A percentile compares a stretch with the other conserved stretches of the same genome.
Evolutionary conservation across 2,113 vertebrate species (phyloP).

Genomic region (Siphamia tubifer): DNA sequence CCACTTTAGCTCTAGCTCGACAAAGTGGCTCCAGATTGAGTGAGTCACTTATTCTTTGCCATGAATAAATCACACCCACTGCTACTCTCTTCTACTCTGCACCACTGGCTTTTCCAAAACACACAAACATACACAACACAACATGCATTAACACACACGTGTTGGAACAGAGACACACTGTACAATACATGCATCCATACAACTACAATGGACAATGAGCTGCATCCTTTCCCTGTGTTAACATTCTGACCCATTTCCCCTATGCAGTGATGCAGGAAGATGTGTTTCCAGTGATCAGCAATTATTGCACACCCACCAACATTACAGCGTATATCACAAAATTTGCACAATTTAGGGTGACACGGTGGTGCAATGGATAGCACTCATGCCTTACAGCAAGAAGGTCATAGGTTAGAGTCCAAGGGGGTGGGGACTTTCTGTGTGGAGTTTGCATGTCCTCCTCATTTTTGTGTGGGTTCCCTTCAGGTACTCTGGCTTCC

Average conservation of each 20-base stretch:
- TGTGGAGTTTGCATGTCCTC: no score
- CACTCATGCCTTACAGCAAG: no score
- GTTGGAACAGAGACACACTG: not conserved
- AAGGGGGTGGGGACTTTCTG: no score
- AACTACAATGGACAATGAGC: not conserved
- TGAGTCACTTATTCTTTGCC: conserved; percentile 53
- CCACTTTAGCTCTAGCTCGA: conserved; percentile 13
- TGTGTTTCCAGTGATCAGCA: not conserved
- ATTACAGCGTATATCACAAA: not conserved
- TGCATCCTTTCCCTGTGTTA: not conserved
- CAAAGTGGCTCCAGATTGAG: conserved; percentile 40
- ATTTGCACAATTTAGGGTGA: not conserved
- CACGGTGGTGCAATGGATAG: no score
- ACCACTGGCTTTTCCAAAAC: conserved; percentile 34
- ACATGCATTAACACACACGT: not conserved
- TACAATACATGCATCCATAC: no score
- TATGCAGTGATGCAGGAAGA: not conserved
- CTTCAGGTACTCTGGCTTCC: no score
- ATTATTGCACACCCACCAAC: not conserved
- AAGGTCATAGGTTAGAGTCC: no score
- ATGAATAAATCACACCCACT: conserved; percentile 67
- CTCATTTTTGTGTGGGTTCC: no score
- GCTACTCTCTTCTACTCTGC: conserved; percentile 35
- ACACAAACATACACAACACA: not conserved
- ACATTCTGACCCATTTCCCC: not conserved